Evolutionary conservation across 2,888 invertebrate genomes (phyloP), one percentile per base, ranked within the genome.

Genomic region (Pecten maximus): DNA sequence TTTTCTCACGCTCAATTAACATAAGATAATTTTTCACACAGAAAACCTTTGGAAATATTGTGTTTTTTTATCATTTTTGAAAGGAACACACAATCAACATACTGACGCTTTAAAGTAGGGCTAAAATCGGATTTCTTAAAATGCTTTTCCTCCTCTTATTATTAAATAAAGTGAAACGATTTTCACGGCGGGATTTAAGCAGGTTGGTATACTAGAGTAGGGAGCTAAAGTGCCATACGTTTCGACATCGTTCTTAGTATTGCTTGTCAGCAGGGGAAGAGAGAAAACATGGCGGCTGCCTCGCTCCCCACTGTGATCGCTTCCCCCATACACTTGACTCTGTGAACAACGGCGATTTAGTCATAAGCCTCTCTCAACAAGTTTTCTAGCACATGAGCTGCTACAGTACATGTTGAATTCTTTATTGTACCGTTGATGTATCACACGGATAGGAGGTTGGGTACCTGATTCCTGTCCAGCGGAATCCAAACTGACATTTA

Each of bases 361-460:
- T 35, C 35, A 28, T 74, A 74, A 74, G 74, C 74, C 74, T 74
- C 74, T 74, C 74, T 74, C 74, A 74, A 74, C 74, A 74, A 74
- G 74, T 74, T 74, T 35, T 74, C 74, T 74, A 23, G 74, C 74
- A 74, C 74, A 74, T 74, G 35, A 74, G 74, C 74, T 28, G 74
- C 74, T 74, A 74, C 74, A 28, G 74, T 74, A 74, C 74, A 74
- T 74, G 74, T 74, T 74, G 74, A 74, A 74, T 35, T 74, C 74
- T 74, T 74, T 74, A 74, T 74, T 74, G 35, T 74, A 28, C 74
- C 16, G 74, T 74, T 74, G 74, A 74, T 74, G 23, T 74, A 74
- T 74, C 74, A 35, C 74, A 74, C 74, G 12, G 28, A 74, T 74
- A 74, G 19, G 1, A 0, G 74, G 35, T 28, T 35, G 74, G 35